phyloP scores from a whole-genome alignment of 2,113 vertebrate species.

The Lophotis ruficrista region DNA sequence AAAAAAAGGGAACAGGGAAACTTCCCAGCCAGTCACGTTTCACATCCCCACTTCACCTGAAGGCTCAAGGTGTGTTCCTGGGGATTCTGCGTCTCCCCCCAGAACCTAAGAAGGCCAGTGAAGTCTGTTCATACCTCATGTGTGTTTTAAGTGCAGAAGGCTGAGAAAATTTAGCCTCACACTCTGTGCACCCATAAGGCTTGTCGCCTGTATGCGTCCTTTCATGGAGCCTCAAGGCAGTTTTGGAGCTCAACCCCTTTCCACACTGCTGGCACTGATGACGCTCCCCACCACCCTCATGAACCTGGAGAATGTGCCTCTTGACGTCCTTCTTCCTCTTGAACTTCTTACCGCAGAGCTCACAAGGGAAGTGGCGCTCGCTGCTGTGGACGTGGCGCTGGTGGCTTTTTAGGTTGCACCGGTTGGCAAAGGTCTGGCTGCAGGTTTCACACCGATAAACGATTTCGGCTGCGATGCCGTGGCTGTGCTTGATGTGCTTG shows the following conservation, averaged over 20 bases:
- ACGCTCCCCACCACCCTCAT: conserved; percentile 86
- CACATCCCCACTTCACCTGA: not conserved
- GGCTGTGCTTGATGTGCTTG: conserved; percentile 82
- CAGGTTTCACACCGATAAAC: conserved; percentile 89
- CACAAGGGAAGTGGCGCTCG: conserved; percentile 89
- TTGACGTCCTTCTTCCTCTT: conserved; percentile 96
- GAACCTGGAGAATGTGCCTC: conserved; percentile 91
- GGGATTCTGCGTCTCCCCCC: conserved; percentile 27
- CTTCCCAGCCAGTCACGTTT: not conserved
- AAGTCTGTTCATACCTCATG: conserved; percentile 82
- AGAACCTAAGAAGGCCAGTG: conserved; percentile 29
- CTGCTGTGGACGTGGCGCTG: conserved; percentile 93
- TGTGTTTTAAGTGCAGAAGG: conserved; percentile 96
- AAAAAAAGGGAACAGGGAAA: not conserved
- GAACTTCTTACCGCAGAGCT: conserved; percentile 91
- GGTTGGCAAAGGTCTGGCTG: conserved; percentile 92
- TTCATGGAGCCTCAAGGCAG: conserved; percentile 88
- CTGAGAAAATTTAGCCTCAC: conserved; percentile 91
- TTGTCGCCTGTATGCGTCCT: conserved; percentile 91
- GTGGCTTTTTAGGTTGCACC: conserved; percentile 95
- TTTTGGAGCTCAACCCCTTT: conserved; percentile 94
- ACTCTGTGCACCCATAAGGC: conserved; percentile 88
- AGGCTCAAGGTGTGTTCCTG: not conserved
- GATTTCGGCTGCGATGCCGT: conserved; percentile 82
- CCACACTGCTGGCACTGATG: conserved; percentile 89